These are phyloP conservation scores for Allophyes oxyacanthae DNA, from an alignment of 2,888 invertebrate genomes.

Conservation along the genomic window DNA sequence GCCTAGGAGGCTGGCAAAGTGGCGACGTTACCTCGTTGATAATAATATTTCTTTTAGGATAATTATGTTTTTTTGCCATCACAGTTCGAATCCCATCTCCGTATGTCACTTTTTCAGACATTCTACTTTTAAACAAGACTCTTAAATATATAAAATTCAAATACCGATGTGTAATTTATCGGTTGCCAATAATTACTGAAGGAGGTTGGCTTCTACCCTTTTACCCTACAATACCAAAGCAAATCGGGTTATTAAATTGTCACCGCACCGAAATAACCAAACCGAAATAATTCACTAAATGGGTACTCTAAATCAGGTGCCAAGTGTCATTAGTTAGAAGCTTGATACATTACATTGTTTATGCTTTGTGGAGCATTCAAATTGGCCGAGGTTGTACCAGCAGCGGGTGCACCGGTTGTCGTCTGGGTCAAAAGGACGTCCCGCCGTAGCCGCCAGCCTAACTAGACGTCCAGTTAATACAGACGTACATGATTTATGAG, in stretches of 20 bases:
- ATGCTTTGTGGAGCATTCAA: conserved; percentile 20
- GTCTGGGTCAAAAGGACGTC: conserved; percentile 43
- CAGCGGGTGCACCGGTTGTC: conserved; percentile 27
- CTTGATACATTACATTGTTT: conserved; percentile 15
- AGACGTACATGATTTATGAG: conserved; percentile 32
- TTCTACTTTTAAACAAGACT: no score
- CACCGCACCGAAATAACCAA: conserved; percentile 15
- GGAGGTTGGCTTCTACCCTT: no score
- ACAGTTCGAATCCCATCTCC: no score
- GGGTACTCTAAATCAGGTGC: conserved; percentile 30
- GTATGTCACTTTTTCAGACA: no score
- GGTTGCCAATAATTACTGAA: no score
- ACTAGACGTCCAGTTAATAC: conserved; percentile 9
- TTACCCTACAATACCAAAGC: background rate
- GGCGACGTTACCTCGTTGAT: no score
- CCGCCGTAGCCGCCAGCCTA: conserved; percentile 3
- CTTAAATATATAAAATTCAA: no score
- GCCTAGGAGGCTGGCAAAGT: no score
- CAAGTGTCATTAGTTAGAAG: conserved; percentile 30
- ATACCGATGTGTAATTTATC: no score
- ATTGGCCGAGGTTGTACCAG: conserved; percentile 16
- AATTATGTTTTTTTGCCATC: no score
- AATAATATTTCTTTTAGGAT: no score
- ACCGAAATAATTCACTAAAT: conserved; percentile 29
- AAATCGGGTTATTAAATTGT: conserved; percentile 28